These are phyloP conservation scores for Dipodomys stephensi DNA, from an alignment of 2,113 vertebrate genomes.

Conservation along the genomic window DNA sequence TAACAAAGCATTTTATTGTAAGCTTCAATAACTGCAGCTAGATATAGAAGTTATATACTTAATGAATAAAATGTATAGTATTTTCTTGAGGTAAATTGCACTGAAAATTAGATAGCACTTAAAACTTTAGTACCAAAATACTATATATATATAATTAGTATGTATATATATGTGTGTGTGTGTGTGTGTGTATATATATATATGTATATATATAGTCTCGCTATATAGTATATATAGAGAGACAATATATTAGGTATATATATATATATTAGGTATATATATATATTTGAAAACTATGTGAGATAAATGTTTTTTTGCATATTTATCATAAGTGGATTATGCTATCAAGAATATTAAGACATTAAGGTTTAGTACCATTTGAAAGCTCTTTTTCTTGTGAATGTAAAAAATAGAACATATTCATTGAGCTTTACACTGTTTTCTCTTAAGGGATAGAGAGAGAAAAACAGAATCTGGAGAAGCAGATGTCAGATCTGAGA, in stretches of 20 bases:
- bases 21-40: constrained; percentile 4
- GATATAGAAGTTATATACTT: not conserved
- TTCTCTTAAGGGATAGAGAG: constrained; percentile 81
- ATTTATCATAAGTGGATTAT: not conserved
- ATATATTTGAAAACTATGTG: not conserved
- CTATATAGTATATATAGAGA: not conserved
- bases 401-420: not conserved
- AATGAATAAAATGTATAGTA: not conserved
- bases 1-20: constrained; percentile 35
- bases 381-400: not conserved
- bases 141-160: not conserved
- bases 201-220: not conserved
- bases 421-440: constrained; percentile 12
- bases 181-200: too few species aligned
- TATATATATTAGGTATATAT: not conserved
- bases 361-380: not conserved
- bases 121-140: not conserved
- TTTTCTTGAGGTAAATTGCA: constrained; percentile 52
- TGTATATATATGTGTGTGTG: too few species aligned
- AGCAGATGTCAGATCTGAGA: constrained; percentile 90
- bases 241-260: not conserved
- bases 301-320: not conserved
- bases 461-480: constrained; percentile 90
- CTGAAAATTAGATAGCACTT: constrained; percentile 10
- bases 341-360: not conserved